These are phyloP conservation scores for Crypturellus undulatus DNA, from an alignment of 2,113 vertebrate species.

Conservation along the genomic window DNA sequence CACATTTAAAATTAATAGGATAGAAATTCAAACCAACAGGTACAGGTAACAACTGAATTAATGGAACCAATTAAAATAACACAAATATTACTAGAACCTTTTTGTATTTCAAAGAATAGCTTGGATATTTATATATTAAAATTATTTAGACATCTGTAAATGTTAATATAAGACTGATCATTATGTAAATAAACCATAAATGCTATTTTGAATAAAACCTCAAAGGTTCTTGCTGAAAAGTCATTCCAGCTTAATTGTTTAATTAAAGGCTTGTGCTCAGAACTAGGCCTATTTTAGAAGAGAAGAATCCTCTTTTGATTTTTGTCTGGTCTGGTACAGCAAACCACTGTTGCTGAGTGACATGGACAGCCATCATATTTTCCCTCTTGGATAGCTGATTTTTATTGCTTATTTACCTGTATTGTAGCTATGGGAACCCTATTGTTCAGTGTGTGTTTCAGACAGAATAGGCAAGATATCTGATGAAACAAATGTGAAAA, in stretches of 20 bases:
- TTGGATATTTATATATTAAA: neutral
- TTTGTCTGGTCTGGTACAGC: neutral
- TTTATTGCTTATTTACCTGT: neutral
- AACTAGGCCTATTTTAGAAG: neutral
- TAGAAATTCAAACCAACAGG: neutral
- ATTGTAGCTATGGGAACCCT: neutral
- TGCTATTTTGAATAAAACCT: neutral
- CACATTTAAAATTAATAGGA: neutral
- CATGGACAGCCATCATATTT: neutral
- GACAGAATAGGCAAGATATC: neutral
- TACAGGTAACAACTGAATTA: neutral
- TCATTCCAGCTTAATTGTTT: neutral
- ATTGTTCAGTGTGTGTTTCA: neutral
- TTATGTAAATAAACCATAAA: neutral
- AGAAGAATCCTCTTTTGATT: neutral
- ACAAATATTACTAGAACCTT: neutral
- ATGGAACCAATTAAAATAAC: neutral
- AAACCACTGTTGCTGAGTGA: neutral
- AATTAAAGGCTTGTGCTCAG: neutral
- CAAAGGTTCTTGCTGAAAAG: neutral
- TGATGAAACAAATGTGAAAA: slow-evolving; percentile 1
- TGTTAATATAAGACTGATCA: neutral
- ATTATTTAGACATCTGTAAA: neutral
- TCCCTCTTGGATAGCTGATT: neutral
- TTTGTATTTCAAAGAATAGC: neutral